phyloP scores from a whole-genome alignment of 2,888 invertebrate species.

The Thymelicus acteon region DNA sequence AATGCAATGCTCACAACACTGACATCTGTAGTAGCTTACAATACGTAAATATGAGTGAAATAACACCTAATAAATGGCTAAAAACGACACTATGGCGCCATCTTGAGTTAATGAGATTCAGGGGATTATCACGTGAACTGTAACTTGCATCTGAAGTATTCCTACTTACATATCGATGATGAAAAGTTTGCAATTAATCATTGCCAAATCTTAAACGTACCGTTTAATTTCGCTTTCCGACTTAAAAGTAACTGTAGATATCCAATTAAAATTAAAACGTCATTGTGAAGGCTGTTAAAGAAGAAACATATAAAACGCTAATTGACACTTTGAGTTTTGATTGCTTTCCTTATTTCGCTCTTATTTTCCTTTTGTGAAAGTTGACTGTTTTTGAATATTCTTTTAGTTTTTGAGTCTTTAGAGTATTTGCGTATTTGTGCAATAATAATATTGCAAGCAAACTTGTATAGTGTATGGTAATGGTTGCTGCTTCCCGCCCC shows the following conservation, averaged over 20 bases:
- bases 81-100: too few species aligned
- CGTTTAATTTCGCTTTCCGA: background rate
- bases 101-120: too few species aligned
- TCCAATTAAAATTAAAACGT: slow-evolving; percentile 21
- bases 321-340: slow-evolving; percentile 16
- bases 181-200: background rate
- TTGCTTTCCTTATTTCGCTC: background rate
- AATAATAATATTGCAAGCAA: too few species aligned
- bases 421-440: too few species aligned
- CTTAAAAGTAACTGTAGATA: slow-evolving; percentile 13
- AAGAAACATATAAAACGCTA: slow-evolving; percentile 15
- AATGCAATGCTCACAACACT: too few species aligned
- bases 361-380: slow-evolving; percentile 1
- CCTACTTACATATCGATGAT: slow-evolving; percentile 18
- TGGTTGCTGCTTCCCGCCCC: background rate
- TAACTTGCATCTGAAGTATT: too few species aligned
- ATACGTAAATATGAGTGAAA: too few species aligned
- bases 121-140: too few species aligned
- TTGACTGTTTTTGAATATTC: background rate
- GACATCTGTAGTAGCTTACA: too few species aligned
- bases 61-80: too few species aligned
- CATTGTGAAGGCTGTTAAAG: slow-evolving; percentile 13
- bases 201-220: slow-evolving; percentile 7
- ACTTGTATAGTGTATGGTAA: background rate
- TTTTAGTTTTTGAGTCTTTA: too few species aligned